Percentiles rank a stretch among this genome's conserved stretches.
These are phyloP conservation scores for Cyclura pinguis DNA, from an alignment of 2,797 vertebrate genomes.

Conservation along the genomic window DNA sequence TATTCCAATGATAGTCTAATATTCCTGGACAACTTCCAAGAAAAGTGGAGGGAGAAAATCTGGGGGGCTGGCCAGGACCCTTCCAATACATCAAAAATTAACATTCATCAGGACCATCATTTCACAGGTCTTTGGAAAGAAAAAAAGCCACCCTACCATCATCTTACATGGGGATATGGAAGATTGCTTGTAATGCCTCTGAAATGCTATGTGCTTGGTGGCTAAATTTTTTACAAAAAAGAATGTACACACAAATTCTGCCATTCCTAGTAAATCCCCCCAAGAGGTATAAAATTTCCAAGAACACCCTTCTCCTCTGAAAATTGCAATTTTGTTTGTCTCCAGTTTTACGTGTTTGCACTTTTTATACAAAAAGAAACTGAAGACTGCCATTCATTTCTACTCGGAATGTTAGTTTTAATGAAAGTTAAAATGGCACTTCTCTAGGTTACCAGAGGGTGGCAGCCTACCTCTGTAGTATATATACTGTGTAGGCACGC, in stretches of 20 bases:
- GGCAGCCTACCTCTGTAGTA: conserved; percentile 46
- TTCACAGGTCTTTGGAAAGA: background rate
- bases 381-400: background rate
- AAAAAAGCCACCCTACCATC: background rate
- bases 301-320: background rate
- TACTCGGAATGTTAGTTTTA: background rate
- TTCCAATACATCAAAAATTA: background rate
- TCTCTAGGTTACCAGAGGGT: conserved; percentile 32
- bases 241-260: background rate
- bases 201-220: background rate
- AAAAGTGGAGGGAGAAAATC: background rate
- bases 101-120: background rate
- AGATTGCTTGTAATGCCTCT: background rate
- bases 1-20: background rate
- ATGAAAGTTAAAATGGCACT: conserved; percentile 13
- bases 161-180: too few species aligned
- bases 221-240: background rate
- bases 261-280: background rate
- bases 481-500: fast-evolving
- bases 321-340: background rate
- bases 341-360: background rate
- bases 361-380: background rate
- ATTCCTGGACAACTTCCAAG: background rate
- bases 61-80: background rate
- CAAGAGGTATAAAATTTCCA: background rate